Conservation (phyloP, 2,797 vertebrate genomes). For the Galagoides demidoff region DNA sequence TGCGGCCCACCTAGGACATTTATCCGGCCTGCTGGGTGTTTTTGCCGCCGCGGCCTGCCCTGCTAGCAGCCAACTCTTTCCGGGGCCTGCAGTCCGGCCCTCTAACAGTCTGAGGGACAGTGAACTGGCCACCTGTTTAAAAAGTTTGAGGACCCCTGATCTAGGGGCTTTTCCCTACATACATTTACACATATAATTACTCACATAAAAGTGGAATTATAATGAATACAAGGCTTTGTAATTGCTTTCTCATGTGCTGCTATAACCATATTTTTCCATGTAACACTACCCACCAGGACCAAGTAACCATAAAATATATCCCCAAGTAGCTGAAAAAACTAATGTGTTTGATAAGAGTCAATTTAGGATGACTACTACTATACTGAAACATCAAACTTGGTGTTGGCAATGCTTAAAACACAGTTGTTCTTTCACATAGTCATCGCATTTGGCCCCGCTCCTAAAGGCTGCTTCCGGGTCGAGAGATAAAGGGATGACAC, state of each 20-base stretch:
- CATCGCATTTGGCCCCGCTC: not conserved
- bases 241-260: not conserved
- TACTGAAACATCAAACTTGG: not conserved
- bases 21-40: too few relatives aligned
- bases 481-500: not conserved
- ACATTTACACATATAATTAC: slow-evolving; percentile 28
- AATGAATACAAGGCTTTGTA: not conserved
- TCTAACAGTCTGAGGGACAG: too few relatives aligned
- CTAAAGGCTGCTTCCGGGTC: not conserved
- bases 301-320: not conserved
- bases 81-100: too few relatives aligned
- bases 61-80: too few relatives aligned
- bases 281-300: not conserved
- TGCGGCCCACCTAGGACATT: too few relatives aligned
- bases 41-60: too few relatives aligned
- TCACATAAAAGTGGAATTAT: slow-evolving; percentile 18
- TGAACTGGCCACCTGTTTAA: too few relatives aligned
- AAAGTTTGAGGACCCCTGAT: too few relatives aligned
- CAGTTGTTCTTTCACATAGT: not conserved
- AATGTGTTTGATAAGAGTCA: not conserved
- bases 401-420: not conserved
- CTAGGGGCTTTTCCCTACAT: not conserved
- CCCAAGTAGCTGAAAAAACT: not conserved
- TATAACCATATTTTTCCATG: not conserved
- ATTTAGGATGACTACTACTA: not conserved